Evolutionary conservation across 2,888 invertebrate genomes (phyloP), one percentile per base, ranked within the genome.

Genomic region (Hemistola chrysoprasaria): DNA sequence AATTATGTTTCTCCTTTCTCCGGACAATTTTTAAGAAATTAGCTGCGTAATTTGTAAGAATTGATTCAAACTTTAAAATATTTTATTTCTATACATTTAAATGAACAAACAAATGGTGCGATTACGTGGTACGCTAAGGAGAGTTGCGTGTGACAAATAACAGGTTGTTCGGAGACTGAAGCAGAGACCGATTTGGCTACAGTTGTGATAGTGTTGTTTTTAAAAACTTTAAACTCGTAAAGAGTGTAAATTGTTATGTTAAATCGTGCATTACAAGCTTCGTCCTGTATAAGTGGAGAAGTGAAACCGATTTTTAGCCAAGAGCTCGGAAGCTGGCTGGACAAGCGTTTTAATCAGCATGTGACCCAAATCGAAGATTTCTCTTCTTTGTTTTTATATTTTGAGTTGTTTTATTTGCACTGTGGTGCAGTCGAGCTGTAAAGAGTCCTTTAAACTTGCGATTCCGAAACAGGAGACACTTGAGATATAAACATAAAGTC

Each of bases 351-450:
- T 75, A 76, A 83, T 83, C 87, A 83, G 83, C 86, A 85, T 87
- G 86, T 88, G 87, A 88, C 87, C 87, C 87, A 87, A 84, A 86
- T 88, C 78, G 65, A 69, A 78, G 82, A 85, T 87, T 87, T 87
- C 86, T 86, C 86, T 81, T 86, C 78, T 75, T 77, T 78, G 78
- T 81, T 71, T 71, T 71, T 63, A 44, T 42, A 42, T 44, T 44
- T 43, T 31, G 39, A 39, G 40, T 42, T 33, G 46, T 48, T 41
- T 38, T 37, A 42, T 28, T 35, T 26, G 25, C 25, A 28, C 29
- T 28, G 26, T 32, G 33, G 22, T 28, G 30, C 30, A 41, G 42
- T 33, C 34, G 28, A 37, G 22, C 8, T 34, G 43, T 27, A 30
- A 39, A 38, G 22, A 22, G 21, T 7, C n/a, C 29, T 25, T 28